These are phyloP conservation scores for Cynopterus brachyotis DNA, from an alignment of 2,113 vertebrate genomes.

Conservation along the genomic window DNA sequence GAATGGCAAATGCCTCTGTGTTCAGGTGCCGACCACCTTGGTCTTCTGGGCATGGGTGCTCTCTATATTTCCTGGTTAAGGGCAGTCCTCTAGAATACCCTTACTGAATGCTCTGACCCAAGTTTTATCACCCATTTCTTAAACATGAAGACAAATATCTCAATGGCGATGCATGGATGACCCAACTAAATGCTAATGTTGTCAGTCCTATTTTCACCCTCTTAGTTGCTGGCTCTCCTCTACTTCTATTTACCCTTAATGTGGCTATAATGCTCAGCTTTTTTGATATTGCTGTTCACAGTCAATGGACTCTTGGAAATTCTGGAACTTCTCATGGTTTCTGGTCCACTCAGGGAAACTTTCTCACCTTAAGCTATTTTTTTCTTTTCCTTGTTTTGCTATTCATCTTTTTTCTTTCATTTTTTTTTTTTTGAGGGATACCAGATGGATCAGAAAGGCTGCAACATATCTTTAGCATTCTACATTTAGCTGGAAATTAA, in stretches of 20 bases:
- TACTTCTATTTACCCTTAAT: background rate
- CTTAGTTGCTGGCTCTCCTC: background rate
- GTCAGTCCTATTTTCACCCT: background rate
- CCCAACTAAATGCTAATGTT: no score
- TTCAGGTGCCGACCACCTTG: no score
- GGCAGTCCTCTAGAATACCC: background rate
- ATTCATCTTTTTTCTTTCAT: background rate
- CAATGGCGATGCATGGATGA: background rate
- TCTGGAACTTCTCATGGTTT: background rate
- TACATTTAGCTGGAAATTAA: background rate
- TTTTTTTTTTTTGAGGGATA: background rate
- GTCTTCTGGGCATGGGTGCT: background rate
- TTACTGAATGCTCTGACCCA: background rate
- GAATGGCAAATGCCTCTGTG: background rate
- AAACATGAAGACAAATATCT: background rate
- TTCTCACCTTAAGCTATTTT: background rate
- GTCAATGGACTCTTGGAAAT: background rate
- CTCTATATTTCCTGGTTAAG: fast-evolving
- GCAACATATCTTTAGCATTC: background rate
- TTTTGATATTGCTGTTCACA: background rate
- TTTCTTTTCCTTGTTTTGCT: background rate
- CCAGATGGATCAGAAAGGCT: background rate
- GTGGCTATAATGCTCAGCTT: fast-evolving
- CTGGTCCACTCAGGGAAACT: background rate
- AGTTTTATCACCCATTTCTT: background rate